phyloP scores from a whole-genome alignment of 2,113 vertebrate species.

The Malurus cyaneus region DNA sequence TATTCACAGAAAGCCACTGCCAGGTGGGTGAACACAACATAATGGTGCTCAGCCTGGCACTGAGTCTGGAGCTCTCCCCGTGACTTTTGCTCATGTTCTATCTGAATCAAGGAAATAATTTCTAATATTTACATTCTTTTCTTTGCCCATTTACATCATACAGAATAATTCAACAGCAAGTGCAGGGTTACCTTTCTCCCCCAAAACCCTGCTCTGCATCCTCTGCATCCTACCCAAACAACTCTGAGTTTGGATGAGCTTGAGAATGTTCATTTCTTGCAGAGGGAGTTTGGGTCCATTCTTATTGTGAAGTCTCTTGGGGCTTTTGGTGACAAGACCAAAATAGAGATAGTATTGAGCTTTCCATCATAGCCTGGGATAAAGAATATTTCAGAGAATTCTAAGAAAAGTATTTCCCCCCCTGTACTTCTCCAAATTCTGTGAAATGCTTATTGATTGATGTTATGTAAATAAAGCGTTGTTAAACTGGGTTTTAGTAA shows the following conservation, averaged over 20 bases:
- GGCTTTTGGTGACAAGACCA: not conserved
- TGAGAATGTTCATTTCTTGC: not conserved
- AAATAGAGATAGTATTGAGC: not conserved
- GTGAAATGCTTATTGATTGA: not conserved
- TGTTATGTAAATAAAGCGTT: not conserved
- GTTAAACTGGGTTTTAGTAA: not conserved
- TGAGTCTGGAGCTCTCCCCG: not conserved
- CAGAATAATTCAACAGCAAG: not conserved
- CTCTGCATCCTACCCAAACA: not conserved
- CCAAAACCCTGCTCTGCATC: not conserved
- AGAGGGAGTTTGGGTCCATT: not conserved
- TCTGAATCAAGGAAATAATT: not conserved
- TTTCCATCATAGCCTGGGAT: not conserved
- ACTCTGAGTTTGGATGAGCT: not conserved
- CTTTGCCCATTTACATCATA: not conserved
- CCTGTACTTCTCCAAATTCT: not conserved
- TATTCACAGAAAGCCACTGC: not conserved
- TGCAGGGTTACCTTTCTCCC: not conserved
- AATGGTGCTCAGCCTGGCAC: not conserved
- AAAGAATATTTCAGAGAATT: not conserved
- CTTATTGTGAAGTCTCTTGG: not conserved
- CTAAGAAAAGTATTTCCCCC: not conserved
- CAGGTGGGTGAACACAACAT: not conserved
- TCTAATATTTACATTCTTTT: not conserved
- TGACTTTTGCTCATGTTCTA: not conserved